Base-by-base conservation (phyloP, 2,888 invertebrate species). In the Apamea epomidion region DNA sequence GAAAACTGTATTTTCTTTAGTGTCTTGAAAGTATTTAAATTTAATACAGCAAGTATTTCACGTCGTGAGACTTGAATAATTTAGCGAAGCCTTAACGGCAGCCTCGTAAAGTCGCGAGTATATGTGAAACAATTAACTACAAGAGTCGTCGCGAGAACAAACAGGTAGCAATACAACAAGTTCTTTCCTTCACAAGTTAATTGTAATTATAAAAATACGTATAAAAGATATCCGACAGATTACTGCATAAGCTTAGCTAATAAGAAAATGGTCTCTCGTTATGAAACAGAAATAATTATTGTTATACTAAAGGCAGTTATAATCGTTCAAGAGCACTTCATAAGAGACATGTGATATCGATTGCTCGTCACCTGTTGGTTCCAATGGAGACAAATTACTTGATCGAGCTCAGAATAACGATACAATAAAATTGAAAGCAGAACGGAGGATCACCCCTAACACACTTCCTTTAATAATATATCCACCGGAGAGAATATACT, bases 131-230 rank as follows among this genome's bases (percentile, higher is more conserved):
- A 69, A 81, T 80, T 83, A 88, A 89, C 75, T 72, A 74, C 73
- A 4, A 45, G 32, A 79, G 73, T 74, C 71, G 58, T 67, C 42
- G 64, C 42, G 65, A 21, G 64, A 21, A 75, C 51, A 65, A 81
- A 81, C 89, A 80, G 74, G 70, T 62, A 78, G 65, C 1, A 70
- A 87, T 62, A 88, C 88, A 88, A 88, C 88, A 89, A 89, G 88
- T 88, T 67, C 76, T 69, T n/a, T 37, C 62, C 70, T 62, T 29
- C 0, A 16, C 14, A 71, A 42, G 5, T 68, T 45, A 45, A 51
- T 14, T 37, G 0, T n/a, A 42, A 32, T 21, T 29, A 25, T 37
- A 14, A 62, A 67, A 14, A 69, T 48, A 64, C 5, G 0, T 18
- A 14, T 21, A 42, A 48, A 16, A 4, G 21, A n/a, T 25, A 54